Evolutionary conservation across 2,888 invertebrate species (phyloP).

Genomic region (Chrysomela aeneicollis): DNA sequence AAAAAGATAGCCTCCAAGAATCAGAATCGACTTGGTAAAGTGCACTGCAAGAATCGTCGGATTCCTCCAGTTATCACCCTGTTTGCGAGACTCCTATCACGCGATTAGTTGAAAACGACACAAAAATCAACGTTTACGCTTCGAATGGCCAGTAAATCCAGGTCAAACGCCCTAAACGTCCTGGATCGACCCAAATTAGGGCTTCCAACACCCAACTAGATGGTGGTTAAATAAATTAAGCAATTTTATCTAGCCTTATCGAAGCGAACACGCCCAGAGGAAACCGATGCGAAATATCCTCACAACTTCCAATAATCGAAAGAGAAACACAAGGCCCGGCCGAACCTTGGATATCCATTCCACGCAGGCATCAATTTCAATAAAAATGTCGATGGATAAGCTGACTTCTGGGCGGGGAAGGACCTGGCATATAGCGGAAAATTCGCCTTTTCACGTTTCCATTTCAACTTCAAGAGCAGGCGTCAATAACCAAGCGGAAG

Average conservation of each 20-base stretch:
- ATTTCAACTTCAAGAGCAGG: neutral
- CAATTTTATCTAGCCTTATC: conserved; percentile 25
- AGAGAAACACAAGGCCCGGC: conserved; percentile 52
- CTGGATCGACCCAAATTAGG: neutral
- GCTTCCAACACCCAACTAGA: neutral
- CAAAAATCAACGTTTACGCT: neutral
- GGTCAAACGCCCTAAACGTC: neutral
- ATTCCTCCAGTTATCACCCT: too few species aligned
- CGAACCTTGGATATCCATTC: conserved; percentile 55
- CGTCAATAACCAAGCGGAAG: neutral
- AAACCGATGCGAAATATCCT: conserved; percentile 44
- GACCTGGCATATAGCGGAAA: conserved; percentile 1
- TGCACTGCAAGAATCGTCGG: too few species aligned
- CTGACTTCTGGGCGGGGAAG: conserved; percentile 44
- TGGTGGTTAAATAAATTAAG: conserved; percentile 1
- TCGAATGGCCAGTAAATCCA: neutral
- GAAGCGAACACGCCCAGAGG: conserved; percentile 33
- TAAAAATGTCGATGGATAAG: conserved; percentile 56
- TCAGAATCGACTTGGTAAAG: too few species aligned
- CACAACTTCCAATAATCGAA: conserved; percentile 53
- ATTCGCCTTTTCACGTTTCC: neutral
- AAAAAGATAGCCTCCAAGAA: too few species aligned
- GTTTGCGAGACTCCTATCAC: too few species aligned
- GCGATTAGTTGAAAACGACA: neutral
- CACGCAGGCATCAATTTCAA: conserved; percentile 58